These are phyloP conservation scores for Turritopsis rubra DNA, from an alignment of 30 jellyfish, hydroid and myxozoan genomes.

Conservation along the genomic window DNA sequence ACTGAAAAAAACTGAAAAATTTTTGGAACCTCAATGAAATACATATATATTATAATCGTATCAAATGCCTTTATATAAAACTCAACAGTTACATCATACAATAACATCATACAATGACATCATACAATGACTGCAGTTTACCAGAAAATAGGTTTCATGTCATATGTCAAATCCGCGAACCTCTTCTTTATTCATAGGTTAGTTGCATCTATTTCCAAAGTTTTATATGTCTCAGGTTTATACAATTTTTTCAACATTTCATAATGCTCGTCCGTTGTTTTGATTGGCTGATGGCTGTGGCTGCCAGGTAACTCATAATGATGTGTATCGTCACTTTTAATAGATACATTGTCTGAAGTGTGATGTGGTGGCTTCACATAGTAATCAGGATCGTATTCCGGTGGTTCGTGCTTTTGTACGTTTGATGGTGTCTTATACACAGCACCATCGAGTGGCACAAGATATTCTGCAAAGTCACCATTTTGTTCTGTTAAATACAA, in stretches of 20 bases:
- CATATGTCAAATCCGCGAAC: too few species aligned
- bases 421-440: constrained; percentile 10
- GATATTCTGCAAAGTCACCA: constrained; percentile 4
- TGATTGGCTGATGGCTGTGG: background rate
- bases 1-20: too few species aligned
- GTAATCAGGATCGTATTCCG: background rate
- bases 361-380: background rate
- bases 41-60: too few species aligned
- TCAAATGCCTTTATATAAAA: too few species aligned
- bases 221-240: background rate
- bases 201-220: constrained; percentile 7
- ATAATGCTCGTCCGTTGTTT: background rate
- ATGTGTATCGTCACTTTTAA: background rate
- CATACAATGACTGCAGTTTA: background rate
- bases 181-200: background rate
- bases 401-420: background rate
- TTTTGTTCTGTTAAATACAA: background rate
- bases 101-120: too few species aligned
- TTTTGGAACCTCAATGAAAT: too few species aligned
- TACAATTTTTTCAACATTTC: background rate
- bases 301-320: constrained; percentile 1
- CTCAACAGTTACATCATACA: too few species aligned
- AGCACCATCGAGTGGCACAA: background rate
- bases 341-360: background rate
- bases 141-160: background rate